These are phyloP conservation scores for Takifugu ocellatus DNA, from an alignment of 2,797 vertebrate species.

Conservation along the genomic window DNA sequence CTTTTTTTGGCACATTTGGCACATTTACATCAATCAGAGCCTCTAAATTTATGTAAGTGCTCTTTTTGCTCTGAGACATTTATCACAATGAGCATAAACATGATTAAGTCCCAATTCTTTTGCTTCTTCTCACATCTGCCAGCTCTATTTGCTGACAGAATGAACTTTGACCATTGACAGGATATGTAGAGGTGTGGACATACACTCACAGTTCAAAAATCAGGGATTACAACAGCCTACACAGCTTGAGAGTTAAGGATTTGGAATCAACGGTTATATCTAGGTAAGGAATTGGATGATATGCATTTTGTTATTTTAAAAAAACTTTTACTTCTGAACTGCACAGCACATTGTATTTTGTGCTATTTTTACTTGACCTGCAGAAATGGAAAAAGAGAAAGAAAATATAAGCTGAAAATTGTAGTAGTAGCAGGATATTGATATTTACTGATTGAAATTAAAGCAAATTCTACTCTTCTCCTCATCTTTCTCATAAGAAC, in stretches of 20 bases:
- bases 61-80: background rate
- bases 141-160: background rate
- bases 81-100: background rate
- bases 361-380: too few species aligned
- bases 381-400: too few species aligned
- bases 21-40: background rate
- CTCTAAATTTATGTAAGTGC: background rate
- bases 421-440: too few species aligned
- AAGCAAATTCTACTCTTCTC: too few species aligned
- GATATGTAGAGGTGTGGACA: background rate
- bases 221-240: background rate
- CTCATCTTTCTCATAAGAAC: too few species aligned
- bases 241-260: conserved; percentile 3
- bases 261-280: background rate
- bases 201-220: background rate
- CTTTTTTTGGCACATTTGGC: too few species aligned
- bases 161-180: conserved; percentile 37
- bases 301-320: background rate
- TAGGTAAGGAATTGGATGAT: conserved; percentile 23
- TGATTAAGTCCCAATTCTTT: background rate
- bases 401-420: too few species aligned
- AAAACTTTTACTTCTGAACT: too few species aligned
- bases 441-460: too few species aligned
- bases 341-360: too few species aligned
- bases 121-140: background rate